These are phyloP conservation scores for Salvelinus fontinalis DNA, from an alignment of 2,113 vertebrate species.

Conservation along the genomic window DNA sequence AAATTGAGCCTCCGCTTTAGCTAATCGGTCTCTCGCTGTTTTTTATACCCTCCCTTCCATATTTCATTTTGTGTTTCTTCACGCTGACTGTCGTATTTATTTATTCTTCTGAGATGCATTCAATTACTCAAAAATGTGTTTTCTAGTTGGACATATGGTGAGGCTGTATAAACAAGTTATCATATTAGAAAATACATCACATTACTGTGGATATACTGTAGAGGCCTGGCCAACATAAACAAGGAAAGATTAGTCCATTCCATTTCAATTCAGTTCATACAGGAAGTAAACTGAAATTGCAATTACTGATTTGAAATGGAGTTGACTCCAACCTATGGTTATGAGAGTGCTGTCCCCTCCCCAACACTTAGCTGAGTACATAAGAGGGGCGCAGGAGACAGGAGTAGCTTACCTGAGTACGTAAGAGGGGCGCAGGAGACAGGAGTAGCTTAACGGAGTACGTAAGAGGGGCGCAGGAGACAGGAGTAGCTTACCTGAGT, in stretches of 20 bases:
- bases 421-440: conserved; percentile 91
- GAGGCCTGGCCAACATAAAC: too few species aligned
- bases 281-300: too few species aligned
- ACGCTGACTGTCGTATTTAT: not conserved
- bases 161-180: not conserved
- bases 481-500: conserved; percentile 91
- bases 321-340: not conserved
- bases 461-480: conserved; percentile 91
- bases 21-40: not conserved
- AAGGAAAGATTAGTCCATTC: too few species aligned
- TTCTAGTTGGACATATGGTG: not conserved
- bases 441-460: conserved; percentile 91
- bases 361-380: conserved; percentile 83
- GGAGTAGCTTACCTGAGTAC: conserved; percentile 91
- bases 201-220: too few species aligned
- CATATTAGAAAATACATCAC: not conserved
- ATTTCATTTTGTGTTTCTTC: not conserved
- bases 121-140: not conserved
- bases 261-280: too few species aligned
- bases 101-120: not conserved
- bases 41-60: not conserved
- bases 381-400: conserved; percentile 93
- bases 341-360: not conserved
- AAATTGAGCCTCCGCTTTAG: not conserved
- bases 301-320: too few species aligned